Conservation (phyloP, 2,797 vertebrate species). For the Falco peregrinus region DNA sequence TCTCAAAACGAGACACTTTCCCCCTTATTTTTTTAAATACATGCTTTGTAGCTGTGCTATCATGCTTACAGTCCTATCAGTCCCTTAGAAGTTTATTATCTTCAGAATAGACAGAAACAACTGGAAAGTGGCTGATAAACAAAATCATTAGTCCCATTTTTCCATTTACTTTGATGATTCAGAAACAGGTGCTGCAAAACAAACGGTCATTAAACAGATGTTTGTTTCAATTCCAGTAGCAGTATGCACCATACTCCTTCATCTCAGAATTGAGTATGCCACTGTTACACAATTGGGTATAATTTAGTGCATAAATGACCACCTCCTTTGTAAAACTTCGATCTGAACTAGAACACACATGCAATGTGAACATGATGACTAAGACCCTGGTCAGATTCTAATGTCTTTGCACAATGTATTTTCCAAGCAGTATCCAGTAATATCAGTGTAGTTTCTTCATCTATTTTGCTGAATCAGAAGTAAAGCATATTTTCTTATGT, state of each 20-base stretch:
- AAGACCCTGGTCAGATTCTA: background rate
- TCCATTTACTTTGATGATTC: slow-evolving; percentile 37
- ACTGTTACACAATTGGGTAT: background rate
- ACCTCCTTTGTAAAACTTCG: background rate
- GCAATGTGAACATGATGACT: background rate
- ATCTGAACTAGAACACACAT: background rate
- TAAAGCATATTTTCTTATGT: background rate
- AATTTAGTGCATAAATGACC: background rate
- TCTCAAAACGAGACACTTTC: background rate
- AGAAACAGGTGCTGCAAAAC: slow-evolving; percentile 23
- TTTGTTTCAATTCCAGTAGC: slow-evolving; percentile 26
- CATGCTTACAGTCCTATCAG: background rate
- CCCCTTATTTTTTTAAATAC: background rate
- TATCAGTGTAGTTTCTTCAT: background rate
- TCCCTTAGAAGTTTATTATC: slow-evolving; percentile 21
- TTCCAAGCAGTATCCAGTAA: background rate
- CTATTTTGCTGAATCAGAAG: background rate
- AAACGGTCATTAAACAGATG: slow-evolving; percentile 40
- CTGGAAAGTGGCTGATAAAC: slow-evolving; percentile 33
- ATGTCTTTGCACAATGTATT: background rate
- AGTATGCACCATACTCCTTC: background rate
- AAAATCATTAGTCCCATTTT: slow-evolving; percentile 55
- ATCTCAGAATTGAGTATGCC: background rate
- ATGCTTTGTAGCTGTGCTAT: background rate
- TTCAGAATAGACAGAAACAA: slow-evolving; percentile 26